These are phyloP conservation scores for Amphilophus citrinellus DNA, from an alignment of 2,113 vertebrate species.

Conservation along the genomic window DNA sequence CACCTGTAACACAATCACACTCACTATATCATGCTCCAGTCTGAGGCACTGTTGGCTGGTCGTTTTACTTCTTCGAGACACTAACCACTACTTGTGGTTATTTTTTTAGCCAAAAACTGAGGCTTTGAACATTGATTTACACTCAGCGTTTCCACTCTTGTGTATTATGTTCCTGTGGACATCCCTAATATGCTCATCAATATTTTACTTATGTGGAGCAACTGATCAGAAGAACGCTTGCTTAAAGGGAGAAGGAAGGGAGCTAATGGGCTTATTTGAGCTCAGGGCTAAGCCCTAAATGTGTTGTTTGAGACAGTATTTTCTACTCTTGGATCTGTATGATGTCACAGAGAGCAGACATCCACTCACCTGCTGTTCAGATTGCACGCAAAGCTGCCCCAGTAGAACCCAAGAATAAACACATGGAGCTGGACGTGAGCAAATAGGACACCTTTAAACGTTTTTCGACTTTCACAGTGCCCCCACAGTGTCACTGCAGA, in stretches of 20 bases:
- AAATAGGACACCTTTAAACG: fast-evolving
- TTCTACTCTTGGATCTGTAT: not conserved
- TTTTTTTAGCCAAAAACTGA: not conserved
- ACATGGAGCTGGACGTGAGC: not conserved
- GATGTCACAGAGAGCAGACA: not conserved
- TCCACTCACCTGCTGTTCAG: not conserved
- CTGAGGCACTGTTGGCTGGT: not conserved
- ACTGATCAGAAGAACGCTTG: not conserved
- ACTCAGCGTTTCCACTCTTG: too few relatives aligned
- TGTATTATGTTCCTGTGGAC: not conserved
- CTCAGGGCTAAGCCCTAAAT: not conserved
- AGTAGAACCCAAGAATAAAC: not conserved
- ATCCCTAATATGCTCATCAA: not conserved
- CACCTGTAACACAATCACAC: not conserved
- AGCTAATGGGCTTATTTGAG: not conserved
- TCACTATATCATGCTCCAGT: not conserved
- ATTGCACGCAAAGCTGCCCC: not conserved
- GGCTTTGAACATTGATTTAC: fast-evolving
- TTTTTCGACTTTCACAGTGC: too few relatives aligned
- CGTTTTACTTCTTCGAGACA: not conserved
- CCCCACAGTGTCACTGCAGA: not conserved
- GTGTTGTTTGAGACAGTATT: not conserved
- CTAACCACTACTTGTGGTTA: not conserved
- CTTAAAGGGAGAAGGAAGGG: not conserved
- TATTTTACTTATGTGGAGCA: not conserved